phyloP scores from a whole-genome alignment of 2,113 vertebrate genomes.

The Chrysochloris asiatica region DNA sequence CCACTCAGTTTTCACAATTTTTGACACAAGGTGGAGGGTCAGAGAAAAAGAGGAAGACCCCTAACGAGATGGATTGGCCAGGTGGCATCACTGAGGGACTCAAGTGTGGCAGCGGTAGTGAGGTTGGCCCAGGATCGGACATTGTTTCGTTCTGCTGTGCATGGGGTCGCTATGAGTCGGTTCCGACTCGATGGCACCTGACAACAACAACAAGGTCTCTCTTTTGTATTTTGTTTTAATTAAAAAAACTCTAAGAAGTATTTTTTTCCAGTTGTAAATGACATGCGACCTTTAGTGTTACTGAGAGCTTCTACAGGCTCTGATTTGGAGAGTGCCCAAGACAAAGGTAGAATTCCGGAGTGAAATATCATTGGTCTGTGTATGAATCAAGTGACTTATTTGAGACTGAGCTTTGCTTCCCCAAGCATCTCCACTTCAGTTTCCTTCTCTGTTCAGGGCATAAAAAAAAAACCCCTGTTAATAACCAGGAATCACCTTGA shows the following conservation, averaged over 20 bases:
- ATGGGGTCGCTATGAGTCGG: too few species aligned
- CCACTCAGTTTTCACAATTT: background rate
- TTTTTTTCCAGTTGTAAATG: background rate
- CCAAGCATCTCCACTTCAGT: background rate
- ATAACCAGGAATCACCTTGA: background rate
- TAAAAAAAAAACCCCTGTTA: background rate
- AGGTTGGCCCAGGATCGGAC: too few species aligned
- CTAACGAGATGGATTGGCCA: too few species aligned
- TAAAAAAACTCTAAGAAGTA: too few species aligned
- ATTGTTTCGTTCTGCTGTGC: too few species aligned
- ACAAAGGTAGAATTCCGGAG: background rate
- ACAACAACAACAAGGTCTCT: constrained; percentile 23
- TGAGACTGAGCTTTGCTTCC: background rate
- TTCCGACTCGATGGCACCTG: too few species aligned
- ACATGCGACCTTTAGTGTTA: background rate
- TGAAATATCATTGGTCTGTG: background rate
- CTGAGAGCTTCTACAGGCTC: background rate
- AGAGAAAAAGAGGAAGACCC: too few species aligned
- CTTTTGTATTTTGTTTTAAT: constrained; percentile 32
- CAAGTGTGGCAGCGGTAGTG: too few species aligned
- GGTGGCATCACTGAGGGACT: too few species aligned
- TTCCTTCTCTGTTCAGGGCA: background rate
- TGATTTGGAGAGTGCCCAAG: background rate
- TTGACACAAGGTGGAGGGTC: background rate
- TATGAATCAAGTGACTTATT: background rate